Evolutionary conservation across 2,113 vertebrate genomes (phyloP).

Genomic region (Mohoua ochrocephala): DNA sequence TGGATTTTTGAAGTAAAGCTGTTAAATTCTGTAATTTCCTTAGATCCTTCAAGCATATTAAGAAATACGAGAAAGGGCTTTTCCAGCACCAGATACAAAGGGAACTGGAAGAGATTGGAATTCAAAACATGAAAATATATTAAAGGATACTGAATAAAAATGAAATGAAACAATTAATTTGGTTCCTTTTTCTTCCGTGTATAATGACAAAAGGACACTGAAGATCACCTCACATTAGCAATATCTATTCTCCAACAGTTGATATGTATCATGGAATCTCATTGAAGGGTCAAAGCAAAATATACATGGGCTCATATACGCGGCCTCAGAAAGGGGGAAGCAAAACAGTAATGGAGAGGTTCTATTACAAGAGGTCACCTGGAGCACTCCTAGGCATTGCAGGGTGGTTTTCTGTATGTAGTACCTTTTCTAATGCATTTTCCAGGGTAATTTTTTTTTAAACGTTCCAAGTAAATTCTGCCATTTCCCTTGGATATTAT

Average conservation of each 20-base stretch:
- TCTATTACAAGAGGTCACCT: slow-evolving; percentile 12
- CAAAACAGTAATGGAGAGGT: not conserved
- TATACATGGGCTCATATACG: not conserved
- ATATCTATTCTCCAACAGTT: not conserved
- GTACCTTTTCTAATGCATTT: not conserved
- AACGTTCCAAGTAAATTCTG: not conserved
- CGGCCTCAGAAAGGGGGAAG: not conserved
- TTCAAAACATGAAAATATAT: slow-evolving; percentile 49
- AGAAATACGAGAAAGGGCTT: slow-evolving; percentile 37
- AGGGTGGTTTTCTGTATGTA: not conserved
- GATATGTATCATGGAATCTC: not conserved
- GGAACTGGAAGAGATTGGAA: slow-evolving; percentile 42
- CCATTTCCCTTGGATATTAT: not conserved
- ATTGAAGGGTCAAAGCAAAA: slow-evolving; percentile 18
- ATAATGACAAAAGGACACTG: slow-evolving; percentile 3
- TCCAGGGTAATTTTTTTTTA: not conserved
- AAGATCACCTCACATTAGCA: not conserved
- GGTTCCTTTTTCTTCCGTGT: not conserved
- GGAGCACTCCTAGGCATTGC: not conserved
- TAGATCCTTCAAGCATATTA: slow-evolving; percentile 39
- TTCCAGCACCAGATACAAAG: not conserved
- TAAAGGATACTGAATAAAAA: slow-evolving; percentile 19
- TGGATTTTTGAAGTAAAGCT: slow-evolving; percentile 53
- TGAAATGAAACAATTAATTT: slow-evolving; percentile 56
- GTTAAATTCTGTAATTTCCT: slow-evolving; percentile 58